Conservation (phyloP, 1,140 invertebrate genomes). For the Idris sp. region DNA sequence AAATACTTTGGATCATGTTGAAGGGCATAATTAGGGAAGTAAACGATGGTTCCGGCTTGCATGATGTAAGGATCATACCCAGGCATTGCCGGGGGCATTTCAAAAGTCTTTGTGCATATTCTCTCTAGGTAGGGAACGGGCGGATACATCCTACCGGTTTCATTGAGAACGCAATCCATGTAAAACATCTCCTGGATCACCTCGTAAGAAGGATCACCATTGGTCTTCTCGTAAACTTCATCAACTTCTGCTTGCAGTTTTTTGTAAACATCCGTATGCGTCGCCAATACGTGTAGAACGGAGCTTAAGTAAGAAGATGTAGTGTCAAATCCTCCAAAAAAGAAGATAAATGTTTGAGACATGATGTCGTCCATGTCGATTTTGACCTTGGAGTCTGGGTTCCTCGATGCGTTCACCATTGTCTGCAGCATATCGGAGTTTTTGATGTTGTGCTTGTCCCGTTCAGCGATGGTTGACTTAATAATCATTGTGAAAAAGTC, state of each 20-base stretch:
- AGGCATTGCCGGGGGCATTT: slow-evolving; percentile 39
- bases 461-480: slow-evolving; percentile 74
- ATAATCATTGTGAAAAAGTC: slow-evolving; percentile 31
- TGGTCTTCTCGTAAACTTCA: slow-evolving; percentile 50
- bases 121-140: slow-evolving; percentile 71
- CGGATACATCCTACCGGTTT: slow-evolving; percentile 81
- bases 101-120: slow-evolving; percentile 68
- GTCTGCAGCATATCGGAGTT: slow-evolving; percentile 75
- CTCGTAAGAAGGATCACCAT: slow-evolving; percentile 71
- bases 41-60: slow-evolving; percentile 47
- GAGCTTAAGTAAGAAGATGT: slow-evolving; percentile 72
- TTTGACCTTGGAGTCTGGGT: slow-evolving; percentile 11
- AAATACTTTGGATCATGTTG: slow-evolving; percentile 78
- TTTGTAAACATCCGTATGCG: slow-evolving; percentile 81
- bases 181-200: slow-evolving; percentile 76
- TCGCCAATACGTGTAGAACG: slow-evolving; percentile 78
- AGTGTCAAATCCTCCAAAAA: slow-evolving; percentile 79
- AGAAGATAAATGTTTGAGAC: slow-evolving; percentile 59
- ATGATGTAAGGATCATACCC: slow-evolving; percentile 65
- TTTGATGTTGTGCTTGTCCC: slow-evolving; percentile 60
- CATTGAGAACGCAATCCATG: slow-evolving; percentile 77
- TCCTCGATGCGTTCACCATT: slow-evolving; percentile 67
- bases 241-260: slow-evolving; percentile 80
- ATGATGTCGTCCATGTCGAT: slow-evolving; percentile 74
- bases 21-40: slow-evolving; percentile 72